Evolutionary conservation across 2,797 vertebrate genomes (phyloP), one percentile per base, ranked within the genome.

Genomic region (Peromyscus eremicus): DNA sequence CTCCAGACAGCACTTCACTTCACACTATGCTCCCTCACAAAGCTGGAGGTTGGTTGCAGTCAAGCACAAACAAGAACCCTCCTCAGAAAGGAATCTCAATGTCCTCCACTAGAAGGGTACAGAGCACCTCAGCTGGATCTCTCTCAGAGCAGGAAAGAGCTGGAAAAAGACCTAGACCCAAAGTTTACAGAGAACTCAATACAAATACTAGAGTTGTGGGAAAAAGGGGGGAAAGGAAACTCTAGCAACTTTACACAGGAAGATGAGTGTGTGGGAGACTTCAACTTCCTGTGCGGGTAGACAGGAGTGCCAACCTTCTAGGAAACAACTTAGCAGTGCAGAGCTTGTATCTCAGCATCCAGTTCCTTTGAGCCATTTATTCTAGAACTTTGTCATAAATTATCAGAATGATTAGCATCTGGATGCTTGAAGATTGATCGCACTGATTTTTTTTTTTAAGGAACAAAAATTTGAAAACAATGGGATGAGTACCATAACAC

Each of bases 161-260:
- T 84, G 37, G 46, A 64, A 52, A 92, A 89, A 25, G 37, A 4
- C 40, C n/a, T 62, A 27, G 88, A 82, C 11, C 34, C 73, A 46
- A 94, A 91, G 89, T 64, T 66, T 90, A 92, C 46, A 89, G 86
- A 86, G 57, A 55, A 89, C 6, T 68, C 75, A 66, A 60, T 82
- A 66, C 37, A 96, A 92, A 81, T 85, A 43, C 29, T 83, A 80
- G 64, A 62, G 73, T 82, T n/a, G 79, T 46, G 12, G 27, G 71
- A 85, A 91, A 64, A 27, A 32, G 10, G 68, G 73, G 52, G 68
- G 85, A 27, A 46, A 87, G 82, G 86, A 68, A 46, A 75, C 34
- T 95, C 43, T 94, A 40, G 82, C 16, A 77, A 92, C 57, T 88
- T 57, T 40, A 29, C 34, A 21, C 17, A n/a, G 29, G 27, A 27